Evolutionary conservation across 2,113 vertebrate species (phyloP), one percentile per base, ranked within the genome.

Genomic region (Erinaceus europaeus): DNA sequence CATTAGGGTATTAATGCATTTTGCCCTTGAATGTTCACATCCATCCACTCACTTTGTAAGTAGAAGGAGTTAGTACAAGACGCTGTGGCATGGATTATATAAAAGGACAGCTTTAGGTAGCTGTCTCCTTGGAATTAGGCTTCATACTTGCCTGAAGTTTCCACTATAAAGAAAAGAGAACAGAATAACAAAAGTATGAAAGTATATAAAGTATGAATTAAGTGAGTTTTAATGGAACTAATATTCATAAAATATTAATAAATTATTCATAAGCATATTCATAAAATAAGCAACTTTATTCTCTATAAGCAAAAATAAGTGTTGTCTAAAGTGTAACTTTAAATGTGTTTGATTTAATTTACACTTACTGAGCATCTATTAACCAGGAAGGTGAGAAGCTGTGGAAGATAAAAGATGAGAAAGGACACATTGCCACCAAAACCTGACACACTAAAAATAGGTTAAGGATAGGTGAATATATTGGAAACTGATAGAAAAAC

Each of bases 21-120:
- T 77, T 87, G n/a, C 6, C 50, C 59, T 87, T 84, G 85, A 87
- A 69, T 36, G 46, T 85, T 81, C 40, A 81, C 67, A 84, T 80
- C 13, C 32, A 64, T 36, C 52, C 32, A 72, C 69, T 86, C 38
- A 86, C 29, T 36, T 80, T 67, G 14, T 25, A 79, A 82, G 25
- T 61, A 80, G 23, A 80, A 14, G 1, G 32, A 34, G 8, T 67
- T 77, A 13, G 21, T 73, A 38, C 8, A 67, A 86, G 36, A 62
- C 29, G 32, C 1, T 36, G 8, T 53, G 42, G 4, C 3, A 15
- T 65, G 11, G 38, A 61, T 86, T 88, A 86, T 38, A 68, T 79
- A 17, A 84, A 27, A 62, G 46, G 2, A 7, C 4, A 87, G 14
- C 77, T 81, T 4, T 17, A 77, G 44, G 29, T 4, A 73, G 52